Conservation (phyloP, 2,888 invertebrate genomes). For the Ophion slaviceki region DNA sequence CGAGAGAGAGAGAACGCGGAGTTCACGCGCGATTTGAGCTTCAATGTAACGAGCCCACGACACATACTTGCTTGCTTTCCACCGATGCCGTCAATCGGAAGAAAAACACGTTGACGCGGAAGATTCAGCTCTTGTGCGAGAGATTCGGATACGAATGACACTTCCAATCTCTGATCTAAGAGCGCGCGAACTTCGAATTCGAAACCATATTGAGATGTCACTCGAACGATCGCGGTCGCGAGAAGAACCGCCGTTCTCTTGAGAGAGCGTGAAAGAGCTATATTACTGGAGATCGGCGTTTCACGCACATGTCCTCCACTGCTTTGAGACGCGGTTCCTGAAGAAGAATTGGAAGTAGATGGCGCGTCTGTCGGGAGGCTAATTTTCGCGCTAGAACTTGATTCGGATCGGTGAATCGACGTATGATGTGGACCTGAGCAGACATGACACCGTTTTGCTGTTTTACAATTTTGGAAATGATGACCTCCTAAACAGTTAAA, state of each 20-base stretch:
- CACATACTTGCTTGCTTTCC: slow-evolving; percentile 32
- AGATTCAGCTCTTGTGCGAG: slow-evolving; percentile 21
- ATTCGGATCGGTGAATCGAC: slow-evolving; percentile 7
- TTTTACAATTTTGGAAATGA: too few species aligned
- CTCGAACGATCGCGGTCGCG: slow-evolving; percentile 30
- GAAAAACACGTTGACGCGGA: slow-evolving; percentile 21
- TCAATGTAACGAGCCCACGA: too few species aligned
- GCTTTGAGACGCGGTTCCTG: neutral
- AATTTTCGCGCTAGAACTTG: neutral
- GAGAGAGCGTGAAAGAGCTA: slow-evolving; percentile 8
- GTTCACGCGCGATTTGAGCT: slow-evolving; percentile 23
- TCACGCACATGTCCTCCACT: slow-evolving; percentile 7
- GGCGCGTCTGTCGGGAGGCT: neutral
- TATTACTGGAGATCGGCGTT: neutral
- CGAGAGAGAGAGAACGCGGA: slow-evolving; percentile 16
- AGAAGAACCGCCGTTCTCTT: slow-evolving; percentile 24
- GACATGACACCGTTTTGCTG: too few species aligned
- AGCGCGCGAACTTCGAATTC: slow-evolving; percentile 46
- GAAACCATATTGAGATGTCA: slow-evolving; percentile 15
- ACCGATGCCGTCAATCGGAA: slow-evolving; percentile 44
- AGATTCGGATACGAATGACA: slow-evolving; percentile 33
- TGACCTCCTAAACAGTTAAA: too few species aligned
- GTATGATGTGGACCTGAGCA: slow-evolving; percentile 12
- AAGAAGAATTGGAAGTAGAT: neutral
- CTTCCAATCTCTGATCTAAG: slow-evolving; percentile 42